Percentiles rank a stretch among this genome's conserved stretches.
Conservation (phyloP, 2,797 vertebrate species). For the Arctocebus calabarensis region DNA sequence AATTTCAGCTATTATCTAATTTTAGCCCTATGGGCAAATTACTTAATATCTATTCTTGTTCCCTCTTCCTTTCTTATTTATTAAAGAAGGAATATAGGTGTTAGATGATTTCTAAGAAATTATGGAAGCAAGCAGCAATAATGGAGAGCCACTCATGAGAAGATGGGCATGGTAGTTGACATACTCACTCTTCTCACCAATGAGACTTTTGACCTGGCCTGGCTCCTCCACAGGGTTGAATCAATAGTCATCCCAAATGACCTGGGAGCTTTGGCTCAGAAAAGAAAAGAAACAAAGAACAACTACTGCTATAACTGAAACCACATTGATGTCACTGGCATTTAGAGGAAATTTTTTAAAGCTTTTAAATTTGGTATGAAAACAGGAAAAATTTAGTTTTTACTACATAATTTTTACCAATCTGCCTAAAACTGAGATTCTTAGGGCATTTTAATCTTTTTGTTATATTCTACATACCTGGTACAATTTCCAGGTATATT, state of each 20-base stretch:
- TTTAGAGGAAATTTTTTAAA: not conserved
- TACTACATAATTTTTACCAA: slow-evolving; percentile 42
- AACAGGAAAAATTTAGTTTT: slow-evolving; percentile 44
- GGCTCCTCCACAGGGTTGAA: not conserved
- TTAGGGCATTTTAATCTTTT: slow-evolving; percentile 1
- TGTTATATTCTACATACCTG: not conserved
- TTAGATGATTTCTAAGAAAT: not conserved
- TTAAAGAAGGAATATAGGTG: slow-evolving; percentile 17
- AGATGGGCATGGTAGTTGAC: not conserved
- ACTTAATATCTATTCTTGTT: not conserved
- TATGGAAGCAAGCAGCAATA: not conserved
- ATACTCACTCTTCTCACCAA: not conserved
- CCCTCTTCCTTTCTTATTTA: slow-evolving; percentile 10
- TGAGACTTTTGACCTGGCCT: not conserved
- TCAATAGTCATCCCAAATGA: slow-evolving; percentile 36
- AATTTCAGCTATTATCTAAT: not conserved
- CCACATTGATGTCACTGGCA: not conserved
- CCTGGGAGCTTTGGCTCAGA: not conserved
- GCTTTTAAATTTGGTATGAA: slow-evolving; percentile 53
- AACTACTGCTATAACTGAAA: not conserved
- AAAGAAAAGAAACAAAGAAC: not conserved
- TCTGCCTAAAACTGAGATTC: slow-evolving; percentile 24
- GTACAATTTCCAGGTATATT: not conserved
- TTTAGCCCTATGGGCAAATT: not conserved
- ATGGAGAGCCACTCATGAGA: not conserved